Percentiles rank a stretch among this genome's conserved stretches.
Conservation (phyloP, 2,113 vertebrate genomes). For the Antechinus flavipes region DNA sequence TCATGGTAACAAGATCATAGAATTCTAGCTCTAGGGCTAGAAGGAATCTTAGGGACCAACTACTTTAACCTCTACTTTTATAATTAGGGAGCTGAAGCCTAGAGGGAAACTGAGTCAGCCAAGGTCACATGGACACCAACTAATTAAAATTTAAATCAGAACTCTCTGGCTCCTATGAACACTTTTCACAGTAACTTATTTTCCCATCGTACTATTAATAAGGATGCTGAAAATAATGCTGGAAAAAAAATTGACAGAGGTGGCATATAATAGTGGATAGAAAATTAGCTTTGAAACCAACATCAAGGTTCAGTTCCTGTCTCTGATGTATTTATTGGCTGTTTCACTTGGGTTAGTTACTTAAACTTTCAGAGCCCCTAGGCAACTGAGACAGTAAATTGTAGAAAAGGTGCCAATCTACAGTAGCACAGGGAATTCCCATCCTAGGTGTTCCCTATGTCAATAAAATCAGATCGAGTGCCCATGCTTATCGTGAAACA, state of each 20-base stretch:
- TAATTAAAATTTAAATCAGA: fast-evolving
- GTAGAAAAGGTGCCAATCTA: not conserved
- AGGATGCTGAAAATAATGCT: not conserved
- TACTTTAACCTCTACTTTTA: not conserved
- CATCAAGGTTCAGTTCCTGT: not conserved
- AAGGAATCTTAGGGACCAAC: not conserved
- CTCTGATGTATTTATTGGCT: not conserved
- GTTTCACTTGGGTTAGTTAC: not conserved
- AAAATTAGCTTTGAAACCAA: not conserved
- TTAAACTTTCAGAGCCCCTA: not conserved
- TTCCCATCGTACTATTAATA: not conserved
- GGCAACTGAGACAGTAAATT: not conserved
- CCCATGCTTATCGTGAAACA: not conserved
- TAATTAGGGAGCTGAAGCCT: not conserved
- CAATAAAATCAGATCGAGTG: not conserved
- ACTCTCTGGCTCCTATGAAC: not conserved
- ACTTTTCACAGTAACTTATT: not conserved
- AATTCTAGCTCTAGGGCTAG: not conserved
- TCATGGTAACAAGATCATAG: not conserved
- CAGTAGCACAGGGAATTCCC: not conserved
- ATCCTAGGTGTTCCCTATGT: not conserved
- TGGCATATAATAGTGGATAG: not conserved
- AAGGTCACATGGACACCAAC: not conserved
- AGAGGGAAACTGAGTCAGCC: not conserved
- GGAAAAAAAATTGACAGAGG: not conserved